A percentile compares a stretch with the other conserved stretches of the same genome.
These are phyloP conservation scores for Vireo griseus DNA, from an alignment of 2,797 vertebrate genomes.

Conservation along the genomic window DNA sequence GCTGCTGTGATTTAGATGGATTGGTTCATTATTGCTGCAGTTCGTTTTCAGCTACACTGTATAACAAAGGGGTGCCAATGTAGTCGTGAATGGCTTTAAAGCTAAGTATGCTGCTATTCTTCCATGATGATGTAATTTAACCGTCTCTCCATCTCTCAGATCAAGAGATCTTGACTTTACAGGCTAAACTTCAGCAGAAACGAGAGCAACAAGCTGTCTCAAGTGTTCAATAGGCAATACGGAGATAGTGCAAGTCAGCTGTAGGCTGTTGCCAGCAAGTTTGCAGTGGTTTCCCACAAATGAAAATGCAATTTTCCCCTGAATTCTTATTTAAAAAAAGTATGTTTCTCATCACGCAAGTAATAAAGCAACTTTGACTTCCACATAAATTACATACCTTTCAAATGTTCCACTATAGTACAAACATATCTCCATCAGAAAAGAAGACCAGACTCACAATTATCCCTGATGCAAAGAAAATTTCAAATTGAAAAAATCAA, in stretches of 20 bases:
- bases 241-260: background rate
- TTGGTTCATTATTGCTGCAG: slow-evolving; percentile 68
- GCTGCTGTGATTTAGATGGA: slow-evolving; percentile 70
- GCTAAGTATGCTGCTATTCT: slow-evolving; percentile 54
- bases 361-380: background rate
- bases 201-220: slow-evolving; percentile 4
- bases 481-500: background rate
- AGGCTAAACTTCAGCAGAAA: slow-evolving; percentile 14
- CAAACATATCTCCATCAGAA: background rate
- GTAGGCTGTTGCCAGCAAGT: background rate
- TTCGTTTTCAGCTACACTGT: slow-evolving; percentile 63
- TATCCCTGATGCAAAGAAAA: background rate
- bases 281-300: background rate
- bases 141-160: background rate
- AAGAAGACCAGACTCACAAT: background rate
- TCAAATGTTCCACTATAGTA: background rate
- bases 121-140: slow-evolving; percentile 59
- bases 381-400: background rate
- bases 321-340: background rate
- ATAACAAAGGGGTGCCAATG: slow-evolving; percentile 64
- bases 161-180: slow-evolving; percentile 28
- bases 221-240: background rate
- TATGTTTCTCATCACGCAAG: background rate
- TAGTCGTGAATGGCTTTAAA: slow-evolving; percentile 61
- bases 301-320: background rate